Evolutionary conservation across 1,140 invertebrate genomes (phyloP), one percentile per base, ranked within the genome.

Genomic region (Hycleus cichorii): DNA sequence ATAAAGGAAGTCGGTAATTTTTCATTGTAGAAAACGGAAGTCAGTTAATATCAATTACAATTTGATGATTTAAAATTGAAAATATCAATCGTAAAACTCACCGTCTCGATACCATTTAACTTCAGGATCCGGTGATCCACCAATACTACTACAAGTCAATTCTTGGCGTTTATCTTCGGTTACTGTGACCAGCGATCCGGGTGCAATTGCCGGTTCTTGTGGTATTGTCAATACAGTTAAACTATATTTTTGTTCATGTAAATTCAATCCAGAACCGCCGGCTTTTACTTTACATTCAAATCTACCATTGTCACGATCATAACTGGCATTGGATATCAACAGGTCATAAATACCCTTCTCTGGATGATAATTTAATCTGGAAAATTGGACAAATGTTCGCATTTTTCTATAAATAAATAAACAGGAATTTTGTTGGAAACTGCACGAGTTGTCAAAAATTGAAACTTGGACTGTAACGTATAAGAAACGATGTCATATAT

Each of bases 221-320:
- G 93, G 93, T 8, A 85, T 82, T 18, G 90, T 88, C 5, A 96
- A 78, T 9, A 96, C 92, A 4, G 91, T 93, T 47, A 96, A 77
- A 45, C 84, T 83, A 66, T 93, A 86, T 39, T 84, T 84, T 73
- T 93, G 89, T 52, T 86, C 84, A 75, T 93, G 90, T 18, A 93
- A 77, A 68, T 90, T 89, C 6, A 82, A 79, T 0, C 92, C 92
- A 7, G 86, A 90, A 8, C 90, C 89, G 26, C 82, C 84, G 25
- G 87, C 87, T 73, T 93, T 94, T 44, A 94, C 81, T 18, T 88
- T 83, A 70, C 93, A 96, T 76, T 93, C 91, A 76, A 95, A 95
- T 60, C 86, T 83, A 4, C 92, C 93, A 70, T 95, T 93, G 76
- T 96, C 92, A 0, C 90, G 79, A 66, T 89, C 89, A 75, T 95